Conservation (phyloP, 1,140 invertebrate species). For the Bathynomus jamesi region DNA sequence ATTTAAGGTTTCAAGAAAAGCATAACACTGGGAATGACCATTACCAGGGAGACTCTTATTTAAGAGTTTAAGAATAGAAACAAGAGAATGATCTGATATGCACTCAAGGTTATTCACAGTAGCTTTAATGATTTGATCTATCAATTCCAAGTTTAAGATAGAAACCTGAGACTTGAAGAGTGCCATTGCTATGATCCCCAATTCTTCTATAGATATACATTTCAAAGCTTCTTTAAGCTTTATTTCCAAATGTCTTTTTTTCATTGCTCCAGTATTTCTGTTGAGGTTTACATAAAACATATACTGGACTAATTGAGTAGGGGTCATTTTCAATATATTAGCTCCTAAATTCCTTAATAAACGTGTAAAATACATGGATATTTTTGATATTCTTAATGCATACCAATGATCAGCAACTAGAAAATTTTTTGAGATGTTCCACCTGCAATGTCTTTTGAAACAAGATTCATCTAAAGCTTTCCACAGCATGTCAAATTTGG, state of each 20-base stretch:
- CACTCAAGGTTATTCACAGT: conserved; percentile 19
- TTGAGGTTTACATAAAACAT: conserved; percentile 36
- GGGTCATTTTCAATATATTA: conserved; percentile 21
- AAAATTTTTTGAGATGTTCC: conserved; percentile 28
- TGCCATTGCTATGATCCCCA: conserved; percentile 36
- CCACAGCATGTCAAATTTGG: conserved; percentile 32
- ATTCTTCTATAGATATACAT: conserved; percentile 32
- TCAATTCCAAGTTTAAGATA: conserved; percentile 19
- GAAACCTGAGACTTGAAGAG: conserved; percentile 36
- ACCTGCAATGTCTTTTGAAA: conserved; percentile 19
- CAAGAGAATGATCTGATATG: conserved; percentile 29
- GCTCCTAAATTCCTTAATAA: conserved; percentile 21
- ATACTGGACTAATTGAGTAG: conserved; percentile 33
- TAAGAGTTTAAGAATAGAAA: conserved; percentile 32
- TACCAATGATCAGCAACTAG: conserved; percentile 36
- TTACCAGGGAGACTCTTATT: conserved; percentile 22
- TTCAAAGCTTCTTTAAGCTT: conserved; percentile 21
- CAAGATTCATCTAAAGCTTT: conserved; percentile 29
- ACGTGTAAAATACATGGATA: conserved; percentile 21
- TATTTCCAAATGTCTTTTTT: conserved; percentile 21
- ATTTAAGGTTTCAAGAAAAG: conserved; percentile 18
- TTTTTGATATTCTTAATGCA: conserved; percentile 22
- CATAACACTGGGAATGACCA: conserved; percentile 7
- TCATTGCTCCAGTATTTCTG: conserved; percentile 24
- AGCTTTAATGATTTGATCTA: conserved; percentile 22